Evolutionary conservation across 2,113 vertebrate genomes (phyloP).

Genomic region (Ctenomys sociabilis): DNA sequence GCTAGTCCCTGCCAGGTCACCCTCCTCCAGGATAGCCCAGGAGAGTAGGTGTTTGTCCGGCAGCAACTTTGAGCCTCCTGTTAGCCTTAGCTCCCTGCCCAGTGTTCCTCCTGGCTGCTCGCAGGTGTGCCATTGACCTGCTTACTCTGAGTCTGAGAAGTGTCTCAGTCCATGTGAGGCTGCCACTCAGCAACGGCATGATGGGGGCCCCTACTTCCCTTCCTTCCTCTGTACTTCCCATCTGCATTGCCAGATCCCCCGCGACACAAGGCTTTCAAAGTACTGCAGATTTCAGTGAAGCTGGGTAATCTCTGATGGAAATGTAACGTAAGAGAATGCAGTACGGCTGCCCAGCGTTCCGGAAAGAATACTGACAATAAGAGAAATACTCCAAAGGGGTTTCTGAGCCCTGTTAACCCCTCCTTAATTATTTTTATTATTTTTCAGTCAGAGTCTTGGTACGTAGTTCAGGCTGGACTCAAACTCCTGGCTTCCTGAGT

Average conservation of each 20-base stretch:
- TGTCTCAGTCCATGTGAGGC: not conserved
- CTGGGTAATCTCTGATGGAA: not conserved
- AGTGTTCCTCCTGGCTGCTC: not conserved
- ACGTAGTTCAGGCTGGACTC: not conserved
- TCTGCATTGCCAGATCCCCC: not conserved
- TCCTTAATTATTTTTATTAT: not conserved
- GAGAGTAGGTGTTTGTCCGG: not conserved
- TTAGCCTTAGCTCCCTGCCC: not conserved
- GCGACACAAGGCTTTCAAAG: fast-evolving
- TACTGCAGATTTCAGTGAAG: not conserved
- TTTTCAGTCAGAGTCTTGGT: not conserved
- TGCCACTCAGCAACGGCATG: not conserved
- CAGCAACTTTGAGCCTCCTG: not conserved
- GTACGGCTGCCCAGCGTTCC: not conserved
- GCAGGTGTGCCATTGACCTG: not conserved
- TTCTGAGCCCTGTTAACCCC: not conserved
- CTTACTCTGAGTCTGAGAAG: not conserved
- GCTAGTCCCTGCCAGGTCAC: not conserved
- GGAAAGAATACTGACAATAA: not conserved
- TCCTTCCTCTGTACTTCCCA: not conserved
- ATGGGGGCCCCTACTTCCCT: not conserved
- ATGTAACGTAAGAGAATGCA: not conserved
- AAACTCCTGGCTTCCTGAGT: not conserved
- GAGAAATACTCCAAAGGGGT: not conserved
- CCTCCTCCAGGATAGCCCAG: not conserved